Evolutionary conservation across 92 coral and sea anemone genomes (phyloP).

Genomic region (Porites rus): DNA sequence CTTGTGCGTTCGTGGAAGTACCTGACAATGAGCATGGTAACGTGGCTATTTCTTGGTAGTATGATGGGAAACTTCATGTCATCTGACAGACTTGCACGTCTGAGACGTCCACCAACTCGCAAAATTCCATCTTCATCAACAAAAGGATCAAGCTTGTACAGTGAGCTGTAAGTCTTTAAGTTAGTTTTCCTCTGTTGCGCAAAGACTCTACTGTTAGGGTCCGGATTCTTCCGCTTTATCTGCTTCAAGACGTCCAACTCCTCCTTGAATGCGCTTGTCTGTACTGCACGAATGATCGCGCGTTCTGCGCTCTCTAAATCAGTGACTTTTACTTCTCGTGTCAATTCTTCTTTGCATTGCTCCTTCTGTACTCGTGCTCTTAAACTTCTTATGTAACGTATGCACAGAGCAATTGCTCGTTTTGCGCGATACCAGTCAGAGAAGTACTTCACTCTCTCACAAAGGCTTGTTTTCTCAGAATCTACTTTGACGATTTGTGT

Average conservation of each 20-base stretch:
- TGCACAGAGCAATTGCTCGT: constrained; percentile 38
- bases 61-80: too few relatives aligned
- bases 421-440: constrained; percentile 59
- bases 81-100: too few relatives aligned
- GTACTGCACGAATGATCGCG: neutral
- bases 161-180: neutral
- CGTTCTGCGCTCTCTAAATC: constrained; percentile 26
- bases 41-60: too few relatives aligned
- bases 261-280: neutral
- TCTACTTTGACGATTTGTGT: constrained; percentile 34
- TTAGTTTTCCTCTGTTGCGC: neutral
- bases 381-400: constrained; percentile 2
- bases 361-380: constrained; percentile 12
- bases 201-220: too few relatives aligned
- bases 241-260: too few relatives aligned
- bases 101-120: too few relatives aligned
- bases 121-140: neutral
- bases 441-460: constrained; percentile 46
- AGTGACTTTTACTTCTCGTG: constrained; percentile 6
- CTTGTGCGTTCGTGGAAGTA: constrained; percentile 28
- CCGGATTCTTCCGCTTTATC: too few relatives aligned
- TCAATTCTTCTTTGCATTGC: neutral
- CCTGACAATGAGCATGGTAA: constrained; percentile 5
- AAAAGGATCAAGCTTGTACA: constrained; percentile 47
- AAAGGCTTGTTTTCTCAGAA: constrained; percentile 38